These are phyloP conservation scores for Melopsittacus undulatus DNA, from an alignment of 2,797 vertebrate genomes.

Conservation along the genomic window DNA sequence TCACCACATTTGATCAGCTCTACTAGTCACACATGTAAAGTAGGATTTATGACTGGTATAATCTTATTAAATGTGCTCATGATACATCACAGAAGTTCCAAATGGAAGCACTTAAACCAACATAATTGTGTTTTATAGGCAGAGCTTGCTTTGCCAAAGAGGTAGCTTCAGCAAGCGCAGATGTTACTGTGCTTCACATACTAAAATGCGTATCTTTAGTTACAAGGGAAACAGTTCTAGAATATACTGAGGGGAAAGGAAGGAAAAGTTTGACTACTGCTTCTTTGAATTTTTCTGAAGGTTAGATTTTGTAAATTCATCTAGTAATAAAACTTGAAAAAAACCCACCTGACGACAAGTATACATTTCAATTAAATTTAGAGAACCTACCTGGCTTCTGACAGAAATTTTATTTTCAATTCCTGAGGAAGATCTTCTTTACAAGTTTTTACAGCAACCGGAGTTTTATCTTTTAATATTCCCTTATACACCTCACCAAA, in stretches of 20 bases:
- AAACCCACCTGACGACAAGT: background rate
- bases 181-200: rapidly evolving
- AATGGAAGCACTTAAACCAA: background rate
- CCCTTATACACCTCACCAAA: conserved; percentile 97
- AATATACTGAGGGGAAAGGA: background rate
- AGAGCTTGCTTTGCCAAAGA: background rate
- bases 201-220: background rate
- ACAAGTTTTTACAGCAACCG: conserved; percentile 95
- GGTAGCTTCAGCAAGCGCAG: background rate
- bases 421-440: conserved; percentile 98
- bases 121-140: background rate
- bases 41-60: background rate
- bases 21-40: background rate
- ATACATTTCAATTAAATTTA: background rate
- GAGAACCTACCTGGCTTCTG: conserved; percentile 89
- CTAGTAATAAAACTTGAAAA: background rate
- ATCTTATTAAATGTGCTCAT: background rate
- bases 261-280: background rate
- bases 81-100: background rate
- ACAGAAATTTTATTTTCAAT: conserved; percentile 96
- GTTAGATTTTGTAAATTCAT: background rate
- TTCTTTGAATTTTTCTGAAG: background rate
- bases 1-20: background rate
- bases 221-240: background rate
- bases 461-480: conserved; percentile 90